phyloP scores from a whole-genome alignment of 1,140 invertebrate species.

The Drosophila suzukii region DNA sequence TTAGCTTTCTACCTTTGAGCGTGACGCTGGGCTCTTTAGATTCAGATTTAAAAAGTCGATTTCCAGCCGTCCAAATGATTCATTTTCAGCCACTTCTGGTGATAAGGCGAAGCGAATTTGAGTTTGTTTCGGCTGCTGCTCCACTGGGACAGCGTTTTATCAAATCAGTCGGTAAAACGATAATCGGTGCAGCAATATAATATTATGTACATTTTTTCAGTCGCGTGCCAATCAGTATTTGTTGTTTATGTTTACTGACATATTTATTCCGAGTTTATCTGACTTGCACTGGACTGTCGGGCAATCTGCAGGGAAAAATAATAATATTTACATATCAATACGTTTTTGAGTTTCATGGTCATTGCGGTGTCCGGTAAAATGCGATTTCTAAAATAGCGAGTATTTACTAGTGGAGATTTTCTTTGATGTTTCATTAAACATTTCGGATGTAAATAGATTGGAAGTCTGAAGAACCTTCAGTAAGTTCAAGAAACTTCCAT shows the following conservation, averaged over 20 bases:
- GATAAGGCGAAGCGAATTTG: conserved; percentile 1
- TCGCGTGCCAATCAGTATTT: conserved; percentile 39
- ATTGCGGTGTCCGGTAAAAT: neutral
- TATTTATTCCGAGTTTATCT: conserved; percentile 59
- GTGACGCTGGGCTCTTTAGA: conserved; percentile 26
- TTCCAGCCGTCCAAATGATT: conserved; percentile 37
- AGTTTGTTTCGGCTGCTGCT: conserved; percentile 5
- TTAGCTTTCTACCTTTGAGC: conserved; percentile 46
- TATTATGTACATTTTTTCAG: conserved; percentile 17
- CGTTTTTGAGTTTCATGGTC: conserved; percentile 15
- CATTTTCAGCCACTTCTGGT: neutral
- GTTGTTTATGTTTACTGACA: conserved; percentile 59
- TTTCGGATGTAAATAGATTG: neutral
- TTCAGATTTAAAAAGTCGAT: conserved; percentile 25
- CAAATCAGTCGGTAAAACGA: conserved; percentile 22
- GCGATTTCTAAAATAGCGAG: neutral
- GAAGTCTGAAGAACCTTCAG: neutral
- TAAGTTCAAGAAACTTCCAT: neutral
- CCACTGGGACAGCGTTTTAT: conserved; percentile 21
- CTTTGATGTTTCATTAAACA: neutral
- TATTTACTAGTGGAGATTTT: neutral
- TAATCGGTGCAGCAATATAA: conserved; percentile 29
- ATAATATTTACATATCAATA: conserved; percentile 63
- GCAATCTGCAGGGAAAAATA: conserved; percentile 47
- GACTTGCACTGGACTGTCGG: conserved; percentile 28